Percentiles rank a stretch among this genome's conserved stretches.
phyloP scores from a whole-genome alignment of 2,888 invertebrate genomes.

The Drosophila tripunctata region DNA sequence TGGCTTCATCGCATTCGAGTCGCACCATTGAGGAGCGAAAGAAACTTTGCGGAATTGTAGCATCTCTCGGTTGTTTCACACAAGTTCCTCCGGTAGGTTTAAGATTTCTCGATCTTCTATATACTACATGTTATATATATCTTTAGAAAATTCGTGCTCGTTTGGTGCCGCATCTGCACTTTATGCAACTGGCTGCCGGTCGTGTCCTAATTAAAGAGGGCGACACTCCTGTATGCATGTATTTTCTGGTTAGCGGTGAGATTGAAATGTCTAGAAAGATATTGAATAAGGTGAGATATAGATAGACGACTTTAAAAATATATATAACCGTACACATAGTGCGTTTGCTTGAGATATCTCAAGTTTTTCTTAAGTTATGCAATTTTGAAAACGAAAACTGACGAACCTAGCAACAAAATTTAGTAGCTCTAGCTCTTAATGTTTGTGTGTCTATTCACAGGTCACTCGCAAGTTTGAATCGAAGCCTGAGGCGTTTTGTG shows the following conservation, averaged over 20 bases:
- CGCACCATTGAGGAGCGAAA: conserved; percentile 87
- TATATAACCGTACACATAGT: too few relatives aligned
- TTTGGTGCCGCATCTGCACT: conserved; percentile 87
- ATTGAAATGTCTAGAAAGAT: conserved; percentile 77
- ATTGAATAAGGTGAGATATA: conserved; percentile 70
- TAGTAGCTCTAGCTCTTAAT: background rate
- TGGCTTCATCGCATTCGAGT: conserved; percentile 85
- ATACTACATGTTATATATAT: background rate
- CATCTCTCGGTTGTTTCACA: conserved; percentile 87
- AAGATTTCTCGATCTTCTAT: background rate
- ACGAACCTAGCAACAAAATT: too few relatives aligned
- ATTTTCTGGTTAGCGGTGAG: conserved; percentile 88
- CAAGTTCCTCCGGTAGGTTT: conserved; percentile 86
- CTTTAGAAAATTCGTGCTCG: conserved; percentile 86
- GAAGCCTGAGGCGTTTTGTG: conserved; percentile 65
- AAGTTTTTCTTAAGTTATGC: too few relatives aligned
- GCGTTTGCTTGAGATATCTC: too few relatives aligned
- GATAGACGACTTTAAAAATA: too few relatives aligned
- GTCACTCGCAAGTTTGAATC: conserved; percentile 33
- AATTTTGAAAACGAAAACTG: too few relatives aligned
- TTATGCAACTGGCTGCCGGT: conserved; percentile 86
- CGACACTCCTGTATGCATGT: conserved; percentile 87
- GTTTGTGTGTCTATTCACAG: conserved; percentile 13
- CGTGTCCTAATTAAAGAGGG: conserved; percentile 88
- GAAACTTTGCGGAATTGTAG: conserved; percentile 86